Base-by-base conservation (phyloP, 2,888 invertebrate genomes). In the Ditylenchus weischeri region DNA sequence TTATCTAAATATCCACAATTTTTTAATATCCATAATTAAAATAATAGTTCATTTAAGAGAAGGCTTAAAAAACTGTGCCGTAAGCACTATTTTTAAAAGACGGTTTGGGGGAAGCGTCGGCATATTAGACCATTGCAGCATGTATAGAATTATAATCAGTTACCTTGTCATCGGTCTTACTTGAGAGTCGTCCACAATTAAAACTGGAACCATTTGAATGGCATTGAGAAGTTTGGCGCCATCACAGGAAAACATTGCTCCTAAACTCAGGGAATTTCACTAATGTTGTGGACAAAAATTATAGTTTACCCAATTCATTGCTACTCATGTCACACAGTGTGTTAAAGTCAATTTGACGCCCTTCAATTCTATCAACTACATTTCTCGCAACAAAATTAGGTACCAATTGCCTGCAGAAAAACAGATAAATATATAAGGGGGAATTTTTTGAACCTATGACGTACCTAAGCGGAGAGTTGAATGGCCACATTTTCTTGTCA, bases 401-500 rank as follows among this genome's bases (percentile, higher is more conserved):
- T 57, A 88, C 88, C 48, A 94, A 82, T 57, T 77, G 77, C 49
- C 76, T 73, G 49, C 47, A 70, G 48, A 2, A 8, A 43, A 43
- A 43, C 3, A 2, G 5, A 29, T 29, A 29, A 29, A 29, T 29
- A 29, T 29, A 5, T n/a, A 29, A 29, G 29, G 29, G 3, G 5
- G 2, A 29, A 29, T 2, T 4, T 29, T 29, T 50, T 63, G 7
- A 48, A 63, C 21, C 19, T n/a, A 18, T 43, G 15, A 36, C 57
- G 35, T 19, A 74, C 76, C 77, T 66, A 21, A 79, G 65, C 1
- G 86, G 84, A 85, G 95, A 95, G 15, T 91, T 86, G 84, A 98
- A 87, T 0, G 93, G 91, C 96, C 96, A 98, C 75, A 90, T 88
- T 80, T 91, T 90, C 5, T 90, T 88, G 83, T 98, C 95, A 72